Evolutionary conservation across 2,113 vertebrate genomes (phyloP).

Genomic region (Reinhardtius hippoglossoides): DNA sequence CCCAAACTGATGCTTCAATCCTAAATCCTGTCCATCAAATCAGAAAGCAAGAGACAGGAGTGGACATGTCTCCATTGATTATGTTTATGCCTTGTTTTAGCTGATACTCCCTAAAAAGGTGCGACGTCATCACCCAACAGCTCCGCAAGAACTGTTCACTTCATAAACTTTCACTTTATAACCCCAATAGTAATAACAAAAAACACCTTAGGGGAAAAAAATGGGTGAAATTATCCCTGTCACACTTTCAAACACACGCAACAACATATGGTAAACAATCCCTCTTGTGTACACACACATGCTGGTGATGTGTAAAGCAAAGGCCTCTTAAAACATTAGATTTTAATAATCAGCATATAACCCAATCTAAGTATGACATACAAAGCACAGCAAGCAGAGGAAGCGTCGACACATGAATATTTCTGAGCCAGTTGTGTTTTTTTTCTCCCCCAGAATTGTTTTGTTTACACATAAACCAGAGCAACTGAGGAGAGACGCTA

Average conservation of each 20-base stretch:
- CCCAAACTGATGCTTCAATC: constrained; percentile 21
- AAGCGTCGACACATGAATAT: constrained; percentile 45
- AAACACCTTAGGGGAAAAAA: not conserved
- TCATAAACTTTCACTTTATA: not conserved
- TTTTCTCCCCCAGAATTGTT: constrained; percentile 45
- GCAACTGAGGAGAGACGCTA: constrained; percentile 53
- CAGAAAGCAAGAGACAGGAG: constrained; percentile 21
- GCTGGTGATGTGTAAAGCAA: not conserved
- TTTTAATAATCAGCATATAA: constrained; percentile 32
- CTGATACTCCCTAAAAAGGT: constrained; percentile 20
- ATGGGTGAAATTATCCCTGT: constrained; percentile 8
- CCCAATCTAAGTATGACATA: constrained; percentile 14
- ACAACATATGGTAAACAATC: no score
- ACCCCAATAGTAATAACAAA: not conserved
- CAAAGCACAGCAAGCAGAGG: constrained; percentile 29
- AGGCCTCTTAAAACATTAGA: constrained; percentile 21
- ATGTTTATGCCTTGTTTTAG: constrained; percentile 30
- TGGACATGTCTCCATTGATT: constrained; percentile 11
- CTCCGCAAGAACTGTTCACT: not conserved
- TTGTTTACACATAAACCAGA: constrained; percentile 65
- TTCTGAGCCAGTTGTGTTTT: constrained; percentile 37
- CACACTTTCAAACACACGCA: no score
- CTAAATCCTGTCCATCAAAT: constrained; percentile 40
- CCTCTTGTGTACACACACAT: not conserved
- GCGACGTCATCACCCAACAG: constrained; percentile 6